A percentile compares a stretch with the other conserved stretches of the same genome.
phyloP scores from a whole-genome alignment of 2,888 invertebrate species.

The Willowsia nigromaculata region DNA sequence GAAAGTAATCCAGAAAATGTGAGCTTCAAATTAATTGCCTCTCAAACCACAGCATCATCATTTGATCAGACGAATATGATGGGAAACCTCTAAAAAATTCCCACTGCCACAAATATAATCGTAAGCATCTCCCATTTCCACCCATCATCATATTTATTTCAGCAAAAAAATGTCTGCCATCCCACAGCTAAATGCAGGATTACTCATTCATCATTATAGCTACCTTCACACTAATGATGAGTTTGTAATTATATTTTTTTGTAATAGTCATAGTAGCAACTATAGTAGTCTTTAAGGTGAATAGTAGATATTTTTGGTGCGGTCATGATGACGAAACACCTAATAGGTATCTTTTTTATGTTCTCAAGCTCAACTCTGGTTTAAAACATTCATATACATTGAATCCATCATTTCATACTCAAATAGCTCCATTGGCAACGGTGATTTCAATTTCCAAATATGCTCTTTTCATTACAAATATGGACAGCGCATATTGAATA shows the following conservation, averaged over 20 bases:
- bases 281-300: neutral
- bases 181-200: neutral
- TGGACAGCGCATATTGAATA: neutral
- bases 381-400: no score
- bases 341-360: neutral
- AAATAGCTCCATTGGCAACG: no score
- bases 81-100: no score
- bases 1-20: no score
- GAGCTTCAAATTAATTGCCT: neutral
- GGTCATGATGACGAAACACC: neutral
- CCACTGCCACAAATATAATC: no score
- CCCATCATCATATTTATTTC: neutral
- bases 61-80: no score
- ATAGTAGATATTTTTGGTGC: neutral
- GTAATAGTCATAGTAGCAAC: neutral
- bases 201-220: neutral
- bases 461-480: neutral
- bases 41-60: neutral
- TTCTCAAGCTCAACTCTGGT: neutral
- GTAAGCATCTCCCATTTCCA: no score
- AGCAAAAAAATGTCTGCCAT: neutral
- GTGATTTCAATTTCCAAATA: neutral
- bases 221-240: neutral
- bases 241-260: neutral
- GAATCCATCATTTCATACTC: no score